These are phyloP conservation scores for Incurvaria masculella DNA, from an alignment of 2,888 invertebrate species.

Conservation along the genomic window DNA sequence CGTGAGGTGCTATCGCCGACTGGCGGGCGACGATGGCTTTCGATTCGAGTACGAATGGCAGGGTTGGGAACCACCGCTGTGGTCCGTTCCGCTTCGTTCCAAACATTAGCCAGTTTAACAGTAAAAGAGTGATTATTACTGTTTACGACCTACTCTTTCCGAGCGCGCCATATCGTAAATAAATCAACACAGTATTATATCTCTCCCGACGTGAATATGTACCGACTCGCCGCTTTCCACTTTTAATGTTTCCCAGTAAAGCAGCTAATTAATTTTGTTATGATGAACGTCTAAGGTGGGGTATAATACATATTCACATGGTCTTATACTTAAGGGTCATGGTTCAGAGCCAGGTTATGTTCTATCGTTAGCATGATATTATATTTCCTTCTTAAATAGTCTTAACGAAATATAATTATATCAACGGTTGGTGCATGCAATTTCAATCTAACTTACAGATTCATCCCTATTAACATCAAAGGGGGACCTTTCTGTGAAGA, in stretches of 20 bases:
- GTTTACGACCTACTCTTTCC: slow-evolving; percentile 29
- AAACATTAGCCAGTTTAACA: slow-evolving; percentile 20
- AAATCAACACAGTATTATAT: slow-evolving; percentile 30
- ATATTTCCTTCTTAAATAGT: too few species aligned
- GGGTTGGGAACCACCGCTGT: too few species aligned
- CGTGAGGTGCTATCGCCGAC: slow-evolving; percentile 22
- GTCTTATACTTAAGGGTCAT: not conserved
- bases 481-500: too few species aligned
- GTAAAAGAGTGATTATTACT: slow-evolving; percentile 32
- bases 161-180: slow-evolving; percentile 31
- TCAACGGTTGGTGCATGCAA: too few species aligned
- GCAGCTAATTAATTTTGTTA: slow-evolving; percentile 38
- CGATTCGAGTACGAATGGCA: too few species aligned
- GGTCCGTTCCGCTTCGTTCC: not conserved
- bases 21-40: too few species aligned
- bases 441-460: too few species aligned
- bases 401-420: too few species aligned
- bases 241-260: slow-evolving; percentile 40
- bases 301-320: not conserved
- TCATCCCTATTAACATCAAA: too few species aligned
- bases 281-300: slow-evolving; percentile 28
- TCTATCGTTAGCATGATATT: too few species aligned
- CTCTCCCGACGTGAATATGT: slow-evolving; percentile 29
- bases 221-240: slow-evolving; percentile 29
- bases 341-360: not conserved